Base-by-base conservation (phyloP, 2,888 invertebrate genomes). In the Pyrochroa serraticornis region DNA sequence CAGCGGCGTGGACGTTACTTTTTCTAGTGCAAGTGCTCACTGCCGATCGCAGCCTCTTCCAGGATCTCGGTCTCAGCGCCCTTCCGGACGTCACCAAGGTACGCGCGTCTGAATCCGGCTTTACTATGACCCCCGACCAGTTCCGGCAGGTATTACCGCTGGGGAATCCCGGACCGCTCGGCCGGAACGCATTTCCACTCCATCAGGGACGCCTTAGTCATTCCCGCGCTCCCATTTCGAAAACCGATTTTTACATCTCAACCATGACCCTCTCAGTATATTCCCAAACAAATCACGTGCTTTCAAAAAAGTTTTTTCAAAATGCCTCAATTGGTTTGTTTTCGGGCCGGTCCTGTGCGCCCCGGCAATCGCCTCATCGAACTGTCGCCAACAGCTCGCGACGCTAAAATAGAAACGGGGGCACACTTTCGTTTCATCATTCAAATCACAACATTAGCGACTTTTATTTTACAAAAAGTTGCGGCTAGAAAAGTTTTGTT, bases 61-160 rank as follows among this genome's bases (percentile, higher is more conserved):
- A 73, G 63, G 76, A 76, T 63, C 71, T 77, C 53, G 77, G 76
- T 38, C 66, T 78, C 54, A 73, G 71, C 63, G 58, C 69, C 49
- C 68, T 73, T 67, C 74, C 73, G 57, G 77, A 78, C 69, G 70
- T 73, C 55, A 68, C 75, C 56, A 77, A 78, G 77, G 78, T 77
- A 75, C 42, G 59, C 48, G 34, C 31, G 36, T 39, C 34, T 32
- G 52, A 37, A 30, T 37, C 10, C 38, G 39, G 43, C 32, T 41
- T 36, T 38, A 22, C 10, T 9, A 22, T 34, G 10, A 43, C 42
- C 9, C 14, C 34, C 35, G 33, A 30, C 14, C 39, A 60, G 61
- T 67, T 69, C 66, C 70, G 65, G 61, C 58, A 67, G 67, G 71
- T 67, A 69, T 63, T 71, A 63, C 69, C 68, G 63, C 45, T 62